Base-by-base conservation (phyloP, 2,797 vertebrate species). In the Phoeniculus purpureus region DNA sequence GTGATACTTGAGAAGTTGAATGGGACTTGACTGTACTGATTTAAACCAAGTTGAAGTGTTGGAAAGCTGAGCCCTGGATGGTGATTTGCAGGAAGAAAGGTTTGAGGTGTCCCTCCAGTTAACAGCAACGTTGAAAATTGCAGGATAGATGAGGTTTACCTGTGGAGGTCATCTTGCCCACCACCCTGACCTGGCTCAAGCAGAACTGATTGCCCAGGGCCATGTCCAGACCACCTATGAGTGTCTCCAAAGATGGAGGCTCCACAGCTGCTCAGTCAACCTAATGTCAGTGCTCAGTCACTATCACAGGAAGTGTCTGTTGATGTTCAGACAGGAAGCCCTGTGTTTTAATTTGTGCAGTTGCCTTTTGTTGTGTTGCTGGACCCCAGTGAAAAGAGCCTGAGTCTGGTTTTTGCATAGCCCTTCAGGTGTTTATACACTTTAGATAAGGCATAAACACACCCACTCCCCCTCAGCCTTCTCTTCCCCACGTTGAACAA, bases 11-110 rank as follows among this genome's bases (percentile, higher is more conserved):
- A n/a, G 62, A 59, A 68, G 29, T 50, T 70, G 60, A 62, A 15
- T 45, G 56, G 52, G 25, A 9, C 12, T 43, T 43, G 67, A 7
- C 59, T 31, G 6, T n/a, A 4, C 27, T 54, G 34, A 16, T 60
- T 22, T 7, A 16, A 48, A 9, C 9, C 0, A 0, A 11, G 7
- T 10, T 50, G 11, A 4, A 47, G 59, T 18, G 40, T 40, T 45
- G 48, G 6, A 12, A 47, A 64, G 34, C 54, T 91, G 64, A 50
- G 12, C 22, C 22, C n/a, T 37, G 61, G 16, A 18, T 0, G 1
- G 13, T 32, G n/a, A 19, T 59, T 65, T 71, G 54, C 54, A 71
- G 60, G 32, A 62, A 14, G 61, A 56, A 48, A 25, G 55, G 43
- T 22, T 22, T 52, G 66, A 64, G 25, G 8, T 64, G n/a, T 71